A percentile compares a stretch with the other conserved stretches of the same genome.
Evolutionary conservation across 2,888 invertebrate genomes (phyloP).

Genomic region (Anthrax anthrax): DNA sequence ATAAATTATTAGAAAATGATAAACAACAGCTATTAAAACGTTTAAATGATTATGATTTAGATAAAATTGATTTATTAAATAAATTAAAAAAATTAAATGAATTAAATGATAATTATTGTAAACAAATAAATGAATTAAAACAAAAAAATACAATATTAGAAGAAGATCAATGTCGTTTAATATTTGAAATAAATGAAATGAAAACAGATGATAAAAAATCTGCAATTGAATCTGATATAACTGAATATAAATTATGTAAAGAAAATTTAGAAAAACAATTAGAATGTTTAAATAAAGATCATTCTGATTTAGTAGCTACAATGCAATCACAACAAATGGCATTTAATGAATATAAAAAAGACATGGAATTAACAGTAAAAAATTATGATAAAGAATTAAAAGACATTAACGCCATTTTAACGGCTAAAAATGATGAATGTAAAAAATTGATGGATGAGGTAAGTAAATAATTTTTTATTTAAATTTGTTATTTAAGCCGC

Average conservation of each 20-base stretch:
- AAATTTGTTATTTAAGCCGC: no score
- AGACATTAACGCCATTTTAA: constrained; percentile 7
- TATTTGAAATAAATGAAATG: constrained; percentile 23
- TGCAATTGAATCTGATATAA: constrained; percentile 13
- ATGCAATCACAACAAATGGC: constrained; percentile 18
- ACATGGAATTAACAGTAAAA: constrained; percentile 16
- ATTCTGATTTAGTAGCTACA: constrained; percentile 19
- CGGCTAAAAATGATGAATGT: constrained; percentile 13
- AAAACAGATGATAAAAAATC: constrained; percentile 17
- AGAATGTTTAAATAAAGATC: constrained; percentile 20
- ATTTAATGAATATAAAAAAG: constrained; percentile 16
- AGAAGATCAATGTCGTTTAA: constrained; percentile 21
- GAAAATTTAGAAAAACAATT: constrained; percentile 19
- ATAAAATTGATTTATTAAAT: constrained; percentile 18
- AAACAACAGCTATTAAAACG: constrained; percentile 42
- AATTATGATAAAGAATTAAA: constrained; percentile 16
- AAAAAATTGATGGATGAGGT: constrained; percentile 10
- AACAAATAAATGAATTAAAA: constrained; percentile 22
- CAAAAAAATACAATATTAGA: constrained; percentile 21
- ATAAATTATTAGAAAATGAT: constrained; percentile 44
- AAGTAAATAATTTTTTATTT: neutral
- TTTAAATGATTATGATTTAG: constrained; percentile 31
- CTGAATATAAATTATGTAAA: constrained; percentile 16
- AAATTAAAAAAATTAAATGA: constrained; percentile 22
- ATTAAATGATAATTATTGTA: constrained; percentile 20